A percentile compares a stretch with the other conserved stretches of the same genome.
Conservation (phyloP, 2,113 vertebrate genomes). For the Mus pahari region DNA sequence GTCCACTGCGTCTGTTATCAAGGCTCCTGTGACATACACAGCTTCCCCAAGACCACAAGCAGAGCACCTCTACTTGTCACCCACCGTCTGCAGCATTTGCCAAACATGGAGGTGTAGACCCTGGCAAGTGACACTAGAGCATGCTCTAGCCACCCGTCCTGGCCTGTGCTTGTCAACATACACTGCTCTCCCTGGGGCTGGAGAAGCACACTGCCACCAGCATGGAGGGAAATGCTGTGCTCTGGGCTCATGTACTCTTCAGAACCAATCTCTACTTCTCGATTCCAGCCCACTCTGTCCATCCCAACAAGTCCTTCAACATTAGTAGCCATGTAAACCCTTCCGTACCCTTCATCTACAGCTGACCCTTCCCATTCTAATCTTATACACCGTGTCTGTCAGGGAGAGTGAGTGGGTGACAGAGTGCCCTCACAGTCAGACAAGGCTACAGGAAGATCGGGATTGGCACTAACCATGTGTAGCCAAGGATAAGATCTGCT, state of each 20-base stretch:
- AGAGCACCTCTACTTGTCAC: neutral
- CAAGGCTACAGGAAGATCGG: neutral
- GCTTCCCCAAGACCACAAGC: neutral
- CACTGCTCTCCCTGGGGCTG: neutral
- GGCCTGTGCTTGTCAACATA: neutral
- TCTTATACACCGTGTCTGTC: neutral
- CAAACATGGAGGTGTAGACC: neutral
- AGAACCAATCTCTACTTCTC: slow-evolving; percentile 1
- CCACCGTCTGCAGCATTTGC: neutral
- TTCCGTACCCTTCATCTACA: neutral
- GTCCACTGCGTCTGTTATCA: neutral
- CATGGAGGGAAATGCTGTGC: neutral
- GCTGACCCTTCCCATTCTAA: neutral
- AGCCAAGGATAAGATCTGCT: neutral
- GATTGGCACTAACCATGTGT: neutral
- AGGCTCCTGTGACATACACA: neutral
- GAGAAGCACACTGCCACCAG: neutral
- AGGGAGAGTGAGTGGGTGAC: accelerated
- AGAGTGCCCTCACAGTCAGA: neutral
- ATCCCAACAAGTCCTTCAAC: slow-evolving; percentile 22
- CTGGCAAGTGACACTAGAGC: neutral
- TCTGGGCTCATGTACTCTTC: neutral
- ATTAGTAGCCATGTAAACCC: neutral
- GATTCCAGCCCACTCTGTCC: neutral
- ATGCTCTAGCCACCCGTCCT: neutral